Evolutionary conservation across 2,888 invertebrate genomes (phyloP), one percentile per base, ranked within the genome.

Genomic region (Eremobia ochroleuca): DNA sequence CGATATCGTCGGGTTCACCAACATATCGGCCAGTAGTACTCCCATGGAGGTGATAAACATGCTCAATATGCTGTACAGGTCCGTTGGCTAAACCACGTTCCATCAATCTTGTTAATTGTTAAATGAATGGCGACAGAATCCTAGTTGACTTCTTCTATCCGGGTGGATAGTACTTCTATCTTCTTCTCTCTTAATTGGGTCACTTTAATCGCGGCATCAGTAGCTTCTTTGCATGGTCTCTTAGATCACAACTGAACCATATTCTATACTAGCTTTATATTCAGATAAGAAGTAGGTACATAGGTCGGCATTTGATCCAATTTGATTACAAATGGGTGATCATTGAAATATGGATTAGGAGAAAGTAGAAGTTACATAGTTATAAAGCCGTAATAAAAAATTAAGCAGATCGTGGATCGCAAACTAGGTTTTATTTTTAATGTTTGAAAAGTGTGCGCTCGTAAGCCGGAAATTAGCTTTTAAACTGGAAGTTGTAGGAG

Each of bases 41-140:
- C 98, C 98, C 0, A 97, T 98, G 97, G 97, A 98, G 92, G 97
- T 97, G 76, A 97, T 97, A 73, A 97, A 97, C 84, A 97, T 98
- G 97, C 96, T 98, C 81, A 98, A 98, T 90, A 97, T 97, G 92
- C 94, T 98, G n/a, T 98, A 98, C 94, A 97, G 97, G 96, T 96
- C 83, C 74, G 88, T 85, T 81, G 73, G 77, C 83, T 78, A 77
- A 71, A 46, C 83, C 71, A 77, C 78, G 85, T 78, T 85, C 78
- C 84, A 66, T 76, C 49, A 61, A 58, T 49, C 18, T 74, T 77
- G 61, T 66, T 80, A 70, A 59, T 76, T 72, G 58, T 82, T 64
- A 62, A 49, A 82, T 71, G 34, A 70, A 43, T 34, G 37, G 40
- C 21, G 25, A 43, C 40, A 58, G n/a, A 43, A 58, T 49, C 37